Evolutionary conservation across 2,888 invertebrate genomes (phyloP).

Genomic region (Merodon equestris): DNA sequence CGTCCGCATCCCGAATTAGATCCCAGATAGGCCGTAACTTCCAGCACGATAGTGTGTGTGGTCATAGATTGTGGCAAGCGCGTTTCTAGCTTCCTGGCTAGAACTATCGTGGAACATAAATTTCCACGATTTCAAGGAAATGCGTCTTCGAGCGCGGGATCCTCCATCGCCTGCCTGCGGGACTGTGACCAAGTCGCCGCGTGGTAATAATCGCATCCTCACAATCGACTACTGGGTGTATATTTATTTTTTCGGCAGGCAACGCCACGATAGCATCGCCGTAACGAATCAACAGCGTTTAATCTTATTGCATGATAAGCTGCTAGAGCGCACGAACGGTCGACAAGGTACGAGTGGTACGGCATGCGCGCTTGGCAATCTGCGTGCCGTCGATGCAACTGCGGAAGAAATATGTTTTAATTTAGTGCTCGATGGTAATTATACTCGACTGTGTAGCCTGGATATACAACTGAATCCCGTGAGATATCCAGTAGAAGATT

Average conservation of each 20-base stretch:
- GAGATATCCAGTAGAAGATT: too few species aligned
- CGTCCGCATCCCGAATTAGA: slow-evolving; percentile 50
- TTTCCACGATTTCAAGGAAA: slow-evolving; percentile 61
- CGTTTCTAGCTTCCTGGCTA: slow-evolving; percentile 36
- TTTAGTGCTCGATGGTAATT: slow-evolving; percentile 53
- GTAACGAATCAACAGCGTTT: slow-evolving; percentile 64
- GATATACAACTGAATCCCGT: background rate
- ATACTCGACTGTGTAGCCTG: slow-evolving; percentile 15
- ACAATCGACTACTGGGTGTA: slow-evolving; percentile 64
- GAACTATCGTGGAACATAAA: slow-evolving; percentile 57
- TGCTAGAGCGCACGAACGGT: slow-evolving; percentile 45
- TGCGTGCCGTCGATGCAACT: slow-evolving; percentile 59
- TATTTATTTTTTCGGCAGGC: slow-evolving; percentile 59
- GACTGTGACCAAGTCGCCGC: slow-evolving; percentile 20
- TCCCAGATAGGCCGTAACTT: slow-evolving; percentile 64
- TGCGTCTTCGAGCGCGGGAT: slow-evolving; percentile 43
- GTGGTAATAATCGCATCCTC: slow-evolving; percentile 63
- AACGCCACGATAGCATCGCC: slow-evolving; percentile 50
- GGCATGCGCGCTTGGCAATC: slow-evolving; percentile 30
- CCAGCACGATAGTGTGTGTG: slow-evolving; percentile 56
- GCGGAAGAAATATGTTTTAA: slow-evolving; percentile 62
- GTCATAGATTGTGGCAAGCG: slow-evolving; percentile 34
- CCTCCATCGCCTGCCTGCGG: too few species aligned
- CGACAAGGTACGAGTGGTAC: slow-evolving; percentile 5
- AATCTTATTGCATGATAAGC: slow-evolving; percentile 67